These are phyloP conservation scores for Arrhopalites spinosus DNA, from an alignment of 2,888 invertebrate genomes.

Conservation along the genomic window DNA sequence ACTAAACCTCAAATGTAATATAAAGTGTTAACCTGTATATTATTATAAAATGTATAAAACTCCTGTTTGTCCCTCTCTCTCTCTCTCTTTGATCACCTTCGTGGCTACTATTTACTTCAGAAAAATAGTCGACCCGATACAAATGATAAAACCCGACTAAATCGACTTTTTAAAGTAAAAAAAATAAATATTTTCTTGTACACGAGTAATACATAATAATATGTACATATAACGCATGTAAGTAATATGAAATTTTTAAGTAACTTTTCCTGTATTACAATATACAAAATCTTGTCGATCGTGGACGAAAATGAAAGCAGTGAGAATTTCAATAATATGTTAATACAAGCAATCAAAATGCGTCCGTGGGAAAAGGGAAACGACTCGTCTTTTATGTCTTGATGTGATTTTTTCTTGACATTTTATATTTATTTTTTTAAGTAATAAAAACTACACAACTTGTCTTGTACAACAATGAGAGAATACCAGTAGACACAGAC, in stretches of 20 bases:
- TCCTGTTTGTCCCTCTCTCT: neutral
- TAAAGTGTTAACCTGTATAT: no score
- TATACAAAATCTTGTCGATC: neutral
- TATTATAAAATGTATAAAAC: no score
- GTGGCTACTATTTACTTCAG: no score
- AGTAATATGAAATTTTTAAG: no score
- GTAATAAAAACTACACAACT: neutral
- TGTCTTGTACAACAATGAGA: no score
- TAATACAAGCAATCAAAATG: neutral
- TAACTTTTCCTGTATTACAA: no score
- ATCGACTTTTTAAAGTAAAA: no score
- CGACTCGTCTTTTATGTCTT: neutral
- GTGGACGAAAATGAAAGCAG: conserved; percentile 10
- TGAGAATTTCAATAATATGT: neutral
- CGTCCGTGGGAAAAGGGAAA: conserved; percentile 19
- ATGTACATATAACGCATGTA: no score
- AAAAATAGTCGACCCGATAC: no score
- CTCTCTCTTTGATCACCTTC: neutral
- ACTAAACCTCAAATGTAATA: no score
- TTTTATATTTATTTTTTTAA: conserved; percentile 24
- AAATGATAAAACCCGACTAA: no score
- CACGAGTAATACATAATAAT: no score
- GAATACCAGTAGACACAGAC: neutral
- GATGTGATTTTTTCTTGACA: conserved; percentile 13
- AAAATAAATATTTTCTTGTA: neutral